Evolutionary conservation across 1,140 invertebrate genomes (phyloP), one percentile per base, ranked within the genome.

Genomic region (Phymastichus coffea): DNA sequence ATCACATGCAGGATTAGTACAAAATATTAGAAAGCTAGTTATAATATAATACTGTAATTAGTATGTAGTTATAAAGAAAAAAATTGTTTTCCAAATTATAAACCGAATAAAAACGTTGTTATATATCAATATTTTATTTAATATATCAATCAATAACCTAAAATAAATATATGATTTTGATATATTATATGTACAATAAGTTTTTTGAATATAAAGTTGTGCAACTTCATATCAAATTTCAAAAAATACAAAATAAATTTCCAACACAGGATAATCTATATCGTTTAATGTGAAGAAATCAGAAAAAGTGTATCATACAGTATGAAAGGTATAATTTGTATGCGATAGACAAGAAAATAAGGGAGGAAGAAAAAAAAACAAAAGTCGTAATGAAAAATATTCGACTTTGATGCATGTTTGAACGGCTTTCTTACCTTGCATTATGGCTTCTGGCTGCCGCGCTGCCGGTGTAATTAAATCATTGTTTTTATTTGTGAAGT

Each of bases 401-500:
- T 53, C 60, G 44, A 46, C 66, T 76, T 73, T 70, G 75, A 78
- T 80, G 75, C 73, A 77, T 70, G 75, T 78, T 62, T 76, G 73
- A 76, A 74, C 73, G 61, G 47, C 60, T 70, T 55, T 80, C 78
- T 80, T 80, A 79, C 78, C 78, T 80, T 80, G 77, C 72, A 71
- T 78, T 78, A 80, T 80, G 73, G 72, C 72, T 75, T 77, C 76
- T 80, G 75, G 78, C 75, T 74, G 78, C 78, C 76, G 78, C 78
- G 78, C 78, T 80, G 78, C 78, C 77, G 75, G 74, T 80, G 77
- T 78, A 79, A 79, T 80, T 78, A 80, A 80, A 80, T 80, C 68
- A 80, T 74, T 76, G 78, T 78, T 70, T 80, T 78, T 80, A 79
- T 78, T 80, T 76, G 75, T 78, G 71, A 78, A 74, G 68, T 68